Conservation (phyloP, 2,113 vertebrate genomes). For the Gadus macrocephalus region DNA sequence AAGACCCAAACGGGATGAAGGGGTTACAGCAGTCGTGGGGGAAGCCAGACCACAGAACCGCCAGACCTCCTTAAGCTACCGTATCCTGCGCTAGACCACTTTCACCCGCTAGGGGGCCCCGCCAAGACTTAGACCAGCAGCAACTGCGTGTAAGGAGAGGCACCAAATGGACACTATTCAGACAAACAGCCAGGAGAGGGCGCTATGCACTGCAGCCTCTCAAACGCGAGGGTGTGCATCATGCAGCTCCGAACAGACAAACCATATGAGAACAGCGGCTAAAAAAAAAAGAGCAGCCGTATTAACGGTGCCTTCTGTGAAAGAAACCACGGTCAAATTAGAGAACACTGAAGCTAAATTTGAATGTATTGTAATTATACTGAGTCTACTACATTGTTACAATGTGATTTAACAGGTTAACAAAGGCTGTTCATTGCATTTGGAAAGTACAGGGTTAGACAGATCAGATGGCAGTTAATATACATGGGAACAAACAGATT, state of each 20-base stretch:
- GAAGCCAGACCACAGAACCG: conserved; percentile 79
- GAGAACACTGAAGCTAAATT: conserved; percentile 6
- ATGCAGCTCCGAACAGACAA: conserved; percentile 78
- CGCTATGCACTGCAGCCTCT: conserved; percentile 73
- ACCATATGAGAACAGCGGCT: conserved; percentile 82
- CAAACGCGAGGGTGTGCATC: conserved; percentile 61
- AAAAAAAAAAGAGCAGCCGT: conserved; percentile 64
- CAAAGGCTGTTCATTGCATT: neutral
- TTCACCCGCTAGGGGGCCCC: conserved; percentile 81
- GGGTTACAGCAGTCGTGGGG: conserved; percentile 66
- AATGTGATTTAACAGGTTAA: neutral
- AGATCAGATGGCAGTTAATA: neutral
- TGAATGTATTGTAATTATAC: conserved; percentile 1
- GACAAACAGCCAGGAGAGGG: conserved; percentile 84
- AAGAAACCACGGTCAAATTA: conserved; percentile 8
- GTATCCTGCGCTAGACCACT: conserved; percentile 91
- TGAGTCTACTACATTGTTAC: neutral
- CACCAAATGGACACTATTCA: conserved; percentile 92
- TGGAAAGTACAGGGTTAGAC: neutral
- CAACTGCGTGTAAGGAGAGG: conserved; percentile 91
- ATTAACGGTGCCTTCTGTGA: conserved; percentile 36
- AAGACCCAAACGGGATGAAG: conserved; percentile 74
- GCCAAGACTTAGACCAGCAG: conserved; percentile 93
- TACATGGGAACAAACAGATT: neutral
- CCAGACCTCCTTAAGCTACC: conserved; percentile 86